A percentile compares a stretch with the other conserved stretches of the same genome.
phyloP scores from a whole-genome alignment of 2,113 vertebrate genomes.

The Microcebus murinus region DNA sequence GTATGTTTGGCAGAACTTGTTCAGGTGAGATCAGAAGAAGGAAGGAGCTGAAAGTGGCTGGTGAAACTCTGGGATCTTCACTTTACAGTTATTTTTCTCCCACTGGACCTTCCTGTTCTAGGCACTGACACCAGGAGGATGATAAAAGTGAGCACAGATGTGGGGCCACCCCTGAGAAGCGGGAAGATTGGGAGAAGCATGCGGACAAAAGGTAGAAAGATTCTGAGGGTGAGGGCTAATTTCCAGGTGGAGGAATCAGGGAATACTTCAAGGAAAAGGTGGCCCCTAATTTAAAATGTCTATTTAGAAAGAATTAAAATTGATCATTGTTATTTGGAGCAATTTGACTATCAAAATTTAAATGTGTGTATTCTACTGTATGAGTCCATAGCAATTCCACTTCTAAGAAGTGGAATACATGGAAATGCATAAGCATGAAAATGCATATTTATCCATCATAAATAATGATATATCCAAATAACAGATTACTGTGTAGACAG shows the following conservation, averaged over 20 bases:
- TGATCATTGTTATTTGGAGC: neutral
- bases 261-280: neutral
- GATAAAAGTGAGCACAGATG: neutral
- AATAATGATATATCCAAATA: neutral
- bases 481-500: neutral
- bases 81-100: neutral
- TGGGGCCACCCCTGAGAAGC: neutral
- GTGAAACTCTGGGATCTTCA: neutral
- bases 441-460: neutral
- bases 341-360: neutral
- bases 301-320: neutral
- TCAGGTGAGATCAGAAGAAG: conserved; percentile 70
- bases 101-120: neutral
- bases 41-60: conserved; percentile 56
- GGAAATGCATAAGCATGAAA: neutral
- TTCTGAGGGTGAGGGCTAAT: neutral
- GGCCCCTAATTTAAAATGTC: neutral
- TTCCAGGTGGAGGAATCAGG: neutral
- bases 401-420: neutral
- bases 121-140: neutral
- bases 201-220: neutral
- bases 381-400: neutral
- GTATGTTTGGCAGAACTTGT: conserved; percentile 66
- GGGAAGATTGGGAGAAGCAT: neutral
- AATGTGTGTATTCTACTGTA: neutral